Percentiles rank a stretch among this genome's conserved stretches.
Conservation (phyloP, 2,113 vertebrate species). For the Potamarius usumacintae region DNA sequence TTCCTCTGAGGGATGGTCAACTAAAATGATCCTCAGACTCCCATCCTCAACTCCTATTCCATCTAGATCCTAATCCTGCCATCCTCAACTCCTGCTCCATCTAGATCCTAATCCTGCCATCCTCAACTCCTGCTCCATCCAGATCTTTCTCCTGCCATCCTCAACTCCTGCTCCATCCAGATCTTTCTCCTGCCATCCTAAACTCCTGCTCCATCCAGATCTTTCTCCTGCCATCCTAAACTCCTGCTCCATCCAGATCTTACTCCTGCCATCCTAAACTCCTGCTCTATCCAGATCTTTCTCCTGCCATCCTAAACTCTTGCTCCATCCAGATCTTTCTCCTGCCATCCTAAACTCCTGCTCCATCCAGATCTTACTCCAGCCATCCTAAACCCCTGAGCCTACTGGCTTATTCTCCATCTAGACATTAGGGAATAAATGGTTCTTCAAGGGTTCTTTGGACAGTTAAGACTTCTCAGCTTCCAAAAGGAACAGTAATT, state of each 20-base stretch:
- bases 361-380: not conserved
- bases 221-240: not conserved
- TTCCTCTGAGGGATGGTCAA: not conserved
- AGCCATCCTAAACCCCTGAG: not conserved
- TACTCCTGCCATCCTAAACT: not conserved
- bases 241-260: not conserved
- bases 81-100: not conserved
- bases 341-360: not conserved
- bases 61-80: not conserved
- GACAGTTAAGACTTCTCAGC: not conserved
- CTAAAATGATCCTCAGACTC: not conserved
- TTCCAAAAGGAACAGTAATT: not conserved
- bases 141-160: not conserved
- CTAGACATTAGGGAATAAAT: not conserved
- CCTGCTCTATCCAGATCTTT: not conserved
- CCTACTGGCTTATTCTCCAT: not conserved
- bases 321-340: too few relatives aligned
- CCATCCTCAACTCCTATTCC: not conserved
- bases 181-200: not conserved
- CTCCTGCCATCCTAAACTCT: not conserved
- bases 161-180: not conserved
- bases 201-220: not conserved
- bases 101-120: not conserved
- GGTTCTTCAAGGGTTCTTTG: not conserved
- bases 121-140: not conserved